phyloP scores from a whole-genome alignment of 2,888 invertebrate genomes.

The Eilema griseolum region DNA sequence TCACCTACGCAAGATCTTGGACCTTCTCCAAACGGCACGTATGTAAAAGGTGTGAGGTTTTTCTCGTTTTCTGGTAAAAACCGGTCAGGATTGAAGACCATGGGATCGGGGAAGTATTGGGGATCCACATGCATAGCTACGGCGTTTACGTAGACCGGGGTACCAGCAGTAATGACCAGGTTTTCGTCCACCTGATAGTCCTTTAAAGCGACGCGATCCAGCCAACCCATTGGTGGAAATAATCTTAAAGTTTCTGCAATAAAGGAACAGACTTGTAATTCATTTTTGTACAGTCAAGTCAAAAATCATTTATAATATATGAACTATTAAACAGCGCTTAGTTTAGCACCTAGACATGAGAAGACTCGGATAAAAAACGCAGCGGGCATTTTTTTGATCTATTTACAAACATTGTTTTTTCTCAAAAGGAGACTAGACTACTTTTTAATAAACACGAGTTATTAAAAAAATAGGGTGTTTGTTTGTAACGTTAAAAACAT shows the following conservation, averaged over 20 bases:
- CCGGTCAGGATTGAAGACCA: constrained; percentile 84
- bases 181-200: constrained; percentile 65
- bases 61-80: constrained; percentile 86
- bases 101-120: constrained; percentile 82
- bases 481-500: no score
- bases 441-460: no score
- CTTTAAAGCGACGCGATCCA: constrained; percentile 57
- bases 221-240: constrained; percentile 67
- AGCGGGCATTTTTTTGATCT: no score
- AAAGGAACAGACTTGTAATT: not conserved
- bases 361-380: no score
- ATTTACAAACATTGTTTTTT: no score
- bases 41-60: constrained; percentile 65
- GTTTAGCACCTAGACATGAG: no score
- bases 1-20: constrained; percentile 88
- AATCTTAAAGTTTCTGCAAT: constrained; percentile 10
- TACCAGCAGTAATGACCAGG: constrained; percentile 61
- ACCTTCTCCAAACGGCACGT: constrained; percentile 86
- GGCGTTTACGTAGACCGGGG: constrained; percentile 61
- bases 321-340: no score
- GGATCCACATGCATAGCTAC: constrained; percentile 72
- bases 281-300: not conserved
- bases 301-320: no score
- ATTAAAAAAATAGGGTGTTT: no score
- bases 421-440: no score